Evolutionary conservation across 2,113 vertebrate species (phyloP), one percentile per base, ranked within the genome.

Genomic region (Archilochus colubris): DNA sequence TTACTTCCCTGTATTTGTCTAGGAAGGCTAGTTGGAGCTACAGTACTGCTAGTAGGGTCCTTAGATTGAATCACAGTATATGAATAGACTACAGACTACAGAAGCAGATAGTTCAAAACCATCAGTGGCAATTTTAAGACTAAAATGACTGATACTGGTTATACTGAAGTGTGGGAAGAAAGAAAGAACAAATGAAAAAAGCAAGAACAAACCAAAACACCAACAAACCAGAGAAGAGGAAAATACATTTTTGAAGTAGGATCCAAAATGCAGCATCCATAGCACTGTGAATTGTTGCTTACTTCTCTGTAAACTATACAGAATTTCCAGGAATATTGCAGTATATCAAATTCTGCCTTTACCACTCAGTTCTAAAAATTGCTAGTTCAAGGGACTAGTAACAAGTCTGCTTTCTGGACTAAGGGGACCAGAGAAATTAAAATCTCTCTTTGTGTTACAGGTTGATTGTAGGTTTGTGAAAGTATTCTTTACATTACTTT

Each of bases 221-320:
- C 40, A 40, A 10, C 10, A 40, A 40, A 40, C 40, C 40, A 40
- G 40, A 40, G 40, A 40, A 40, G 40, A 40, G 40, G 8, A 43
- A n/a, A 31, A 44, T 33, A 14, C 36, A 3, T 14, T 85, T 43
- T 27, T 76, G 11, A 18, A 0, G 0, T 23, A 9, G 20, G 33
- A 14, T 80, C 13, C 82, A 77, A 89, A 75, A 28, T 48, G 10
- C 4, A 50, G 59, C 14, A 78, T 70, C 33, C 12, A 6, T 36
- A 67, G 25, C 44, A 27, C 6, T 59, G 31, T 25, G n/a, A 50
- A 31, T 3, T 67, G 25, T 82, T 92, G 21, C 11, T 72, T 3
- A 0, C 28, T 89, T 82, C 38, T 9, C 7, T 6, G 18, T 86
- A 43, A 86, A 51, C 36, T 69, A 11, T 12, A 9, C 1, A 44